A percentile compares a stretch with the other conserved stretches of the same genome.
phyloP scores from a whole-genome alignment of 2,113 vertebrate genomes.

The Scopus umbretta region DNA sequence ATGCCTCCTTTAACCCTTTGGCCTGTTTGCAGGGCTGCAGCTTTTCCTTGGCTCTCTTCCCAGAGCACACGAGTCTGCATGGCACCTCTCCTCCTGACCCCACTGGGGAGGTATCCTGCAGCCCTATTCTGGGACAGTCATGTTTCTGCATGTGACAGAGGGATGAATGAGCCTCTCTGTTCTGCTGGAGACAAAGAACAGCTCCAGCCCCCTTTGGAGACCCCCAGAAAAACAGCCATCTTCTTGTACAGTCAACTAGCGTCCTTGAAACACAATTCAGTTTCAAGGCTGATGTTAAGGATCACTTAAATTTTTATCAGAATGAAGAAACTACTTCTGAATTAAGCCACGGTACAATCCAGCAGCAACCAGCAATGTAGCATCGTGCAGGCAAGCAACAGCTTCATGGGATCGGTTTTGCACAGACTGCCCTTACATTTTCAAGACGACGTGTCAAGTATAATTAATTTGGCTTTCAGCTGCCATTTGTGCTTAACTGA shows the following conservation, averaged over 20 bases:
- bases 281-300: not conserved
- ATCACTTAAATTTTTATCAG: accelerated
- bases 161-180: constrained; percentile 29
- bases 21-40: not conserved
- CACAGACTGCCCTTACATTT: not conserved
- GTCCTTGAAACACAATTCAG: not conserved
- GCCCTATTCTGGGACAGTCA: constrained; percentile 30
- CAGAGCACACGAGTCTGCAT: not conserved
- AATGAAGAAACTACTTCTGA: not conserved
- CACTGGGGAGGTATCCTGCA: not conserved
- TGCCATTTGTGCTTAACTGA: not conserved
- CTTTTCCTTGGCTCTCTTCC: not conserved
- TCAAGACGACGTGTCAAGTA: not conserved
- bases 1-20: not conserved
- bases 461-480: not conserved
- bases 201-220: not conserved
- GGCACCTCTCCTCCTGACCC: not conserved
- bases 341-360: not conserved
- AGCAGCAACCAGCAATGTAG: not conserved
- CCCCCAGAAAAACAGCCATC: not conserved
- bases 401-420: not conserved
- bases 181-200: not conserved
- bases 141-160: constrained; percentile 17
- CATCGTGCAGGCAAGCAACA: not conserved
- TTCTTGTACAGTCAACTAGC: not conserved